Evolutionary conservation across 2,888 invertebrate species (phyloP).

Genomic region (Eristalis arbustorum): DNA sequence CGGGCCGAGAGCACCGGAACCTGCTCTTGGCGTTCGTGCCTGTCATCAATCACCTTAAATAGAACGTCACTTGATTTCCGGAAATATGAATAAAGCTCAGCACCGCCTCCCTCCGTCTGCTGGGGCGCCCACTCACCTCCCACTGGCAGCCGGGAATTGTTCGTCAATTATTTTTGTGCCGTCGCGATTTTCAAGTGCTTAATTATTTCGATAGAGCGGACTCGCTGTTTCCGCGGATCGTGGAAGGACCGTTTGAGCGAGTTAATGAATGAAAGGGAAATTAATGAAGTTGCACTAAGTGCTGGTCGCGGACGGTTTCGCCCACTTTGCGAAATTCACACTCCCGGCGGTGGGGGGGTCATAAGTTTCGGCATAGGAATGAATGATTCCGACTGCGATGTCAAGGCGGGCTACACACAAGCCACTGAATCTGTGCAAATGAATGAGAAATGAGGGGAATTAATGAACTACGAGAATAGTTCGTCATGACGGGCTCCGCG

Average conservation of each 20-base stretch:
- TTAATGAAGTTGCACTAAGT: conserved; percentile 50
- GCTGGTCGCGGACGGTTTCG: conserved; percentile 20
- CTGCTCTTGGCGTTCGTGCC: conserved; percentile 15
- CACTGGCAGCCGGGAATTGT: conserved; percentile 29
- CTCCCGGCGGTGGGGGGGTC: background rate
- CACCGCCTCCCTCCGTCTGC: background rate
- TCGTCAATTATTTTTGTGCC: conserved; percentile 50
- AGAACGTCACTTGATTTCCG: conserved; percentile 62
- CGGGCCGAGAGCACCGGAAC: conserved; percentile 13
- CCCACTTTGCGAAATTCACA: conserved; percentile 42
- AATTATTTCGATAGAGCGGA: conserved; percentile 45
- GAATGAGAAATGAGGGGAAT: background rate
- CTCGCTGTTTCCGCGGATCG: conserved; percentile 7
- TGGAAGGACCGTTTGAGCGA: background rate
- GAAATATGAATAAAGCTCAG: conserved; percentile 35
- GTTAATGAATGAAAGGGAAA: conserved; percentile 42
- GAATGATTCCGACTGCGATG: conserved; percentile 1
- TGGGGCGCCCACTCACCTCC: too few species aligned
- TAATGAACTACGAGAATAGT: conserved; percentile 34
- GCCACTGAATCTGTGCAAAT: conserved; percentile 9
- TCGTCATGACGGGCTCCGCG: conserved; percentile 19
- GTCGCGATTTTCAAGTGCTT: conserved; percentile 45
- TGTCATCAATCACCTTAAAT: conserved; percentile 66
- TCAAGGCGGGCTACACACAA: background rate
- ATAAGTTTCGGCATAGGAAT: conserved; percentile 11